phyloP scores from a whole-genome alignment of 2,888 invertebrate species.

The Drosophila macrothrix region DNA sequence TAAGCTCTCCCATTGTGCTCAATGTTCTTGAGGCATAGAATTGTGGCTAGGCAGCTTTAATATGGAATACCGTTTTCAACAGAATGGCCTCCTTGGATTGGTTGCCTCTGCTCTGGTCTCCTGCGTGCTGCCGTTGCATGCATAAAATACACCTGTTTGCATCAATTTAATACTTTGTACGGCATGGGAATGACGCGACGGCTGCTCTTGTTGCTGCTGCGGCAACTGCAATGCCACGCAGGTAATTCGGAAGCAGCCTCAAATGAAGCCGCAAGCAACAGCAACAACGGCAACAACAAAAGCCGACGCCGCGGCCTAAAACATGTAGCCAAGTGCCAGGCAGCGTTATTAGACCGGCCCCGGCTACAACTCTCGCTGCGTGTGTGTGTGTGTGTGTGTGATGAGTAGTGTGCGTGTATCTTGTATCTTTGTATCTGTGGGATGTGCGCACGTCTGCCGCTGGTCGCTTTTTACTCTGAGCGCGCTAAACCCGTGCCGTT shows the following conservation, averaged over 20 bases:
- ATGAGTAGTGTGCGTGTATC: conserved; percentile 22
- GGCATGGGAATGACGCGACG: conserved; percentile 75
- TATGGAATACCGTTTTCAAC: conserved; percentile 9
- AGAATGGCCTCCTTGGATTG: background rate
- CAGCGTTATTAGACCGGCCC: conserved; percentile 76
- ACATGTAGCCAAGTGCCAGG: conserved; percentile 74
- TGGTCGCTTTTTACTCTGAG: conserved; percentile 82
- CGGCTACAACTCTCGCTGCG: conserved; percentile 27
- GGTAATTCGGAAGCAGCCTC: conserved; percentile 84
- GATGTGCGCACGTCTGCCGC: conserved; percentile 71
- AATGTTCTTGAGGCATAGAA: background rate
- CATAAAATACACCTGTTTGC: conserved; percentile 79
- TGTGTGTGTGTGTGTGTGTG: conserved; percentile 29
- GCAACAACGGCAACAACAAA: conserved; percentile 56
- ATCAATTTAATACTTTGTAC: conserved; percentile 78
- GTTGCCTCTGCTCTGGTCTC: background rate
- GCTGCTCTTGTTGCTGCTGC: conserved; percentile 33
- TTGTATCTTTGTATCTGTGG: conserved; percentile 59
- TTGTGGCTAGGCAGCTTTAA: conserved; percentile 36
- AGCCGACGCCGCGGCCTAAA: conserved; percentile 69
- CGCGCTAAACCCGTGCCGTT: conserved; percentile 85
- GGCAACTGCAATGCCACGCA: conserved; percentile 72
- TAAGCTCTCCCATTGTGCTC: background rate
- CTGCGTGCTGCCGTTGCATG: conserved; percentile 53
- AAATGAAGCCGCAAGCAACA: conserved; percentile 64